Conservation (phyloP, 2,888 invertebrate genomes). For the Gandaritis pyraliata region DNA sequence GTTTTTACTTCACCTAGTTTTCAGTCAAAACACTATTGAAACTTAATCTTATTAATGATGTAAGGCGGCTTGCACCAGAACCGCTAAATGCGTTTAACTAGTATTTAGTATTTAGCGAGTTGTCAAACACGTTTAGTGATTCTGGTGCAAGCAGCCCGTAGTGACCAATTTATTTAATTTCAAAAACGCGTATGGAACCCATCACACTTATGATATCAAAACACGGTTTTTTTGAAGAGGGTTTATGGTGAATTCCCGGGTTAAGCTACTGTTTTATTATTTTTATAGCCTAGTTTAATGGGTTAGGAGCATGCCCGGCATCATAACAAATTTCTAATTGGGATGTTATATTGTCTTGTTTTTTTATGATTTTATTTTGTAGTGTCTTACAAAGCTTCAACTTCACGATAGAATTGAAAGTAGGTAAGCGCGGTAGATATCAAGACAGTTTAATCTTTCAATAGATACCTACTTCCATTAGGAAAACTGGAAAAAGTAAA, state of each 20-base stretch:
- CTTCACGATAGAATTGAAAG: neutral
- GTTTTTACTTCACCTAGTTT: too few species aligned
- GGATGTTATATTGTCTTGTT: slow-evolving; percentile 19
- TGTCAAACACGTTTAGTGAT: too few species aligned
- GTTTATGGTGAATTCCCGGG: slow-evolving; percentile 64
- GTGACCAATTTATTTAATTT: neutral
- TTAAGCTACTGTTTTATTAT: slow-evolving; percentile 75
- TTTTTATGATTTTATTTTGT: neutral
- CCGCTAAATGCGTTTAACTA: too few species aligned
- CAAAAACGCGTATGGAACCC: slow-evolving; percentile 2
- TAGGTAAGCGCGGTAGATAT: neutral
- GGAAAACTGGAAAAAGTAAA: too few species aligned
- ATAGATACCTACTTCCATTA: too few species aligned
- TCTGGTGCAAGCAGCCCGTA: too few species aligned
- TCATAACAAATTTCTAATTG: slow-evolving; percentile 45
- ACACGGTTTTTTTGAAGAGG: slow-evolving; percentile 57
- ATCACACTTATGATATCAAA: neutral
- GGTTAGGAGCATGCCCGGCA: slow-evolving; percentile 26
- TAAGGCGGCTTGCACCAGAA: too few species aligned
- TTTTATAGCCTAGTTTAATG: slow-evolving; percentile 23
- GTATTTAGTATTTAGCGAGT: too few species aligned
- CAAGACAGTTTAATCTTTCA: too few species aligned
- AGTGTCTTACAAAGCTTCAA: neutral
- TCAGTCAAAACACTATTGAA: too few species aligned
- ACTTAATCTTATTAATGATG: too few species aligned